Conservation (phyloP, 2,797 vertebrate species). For the Eupleurogrammus muticus region DNA sequence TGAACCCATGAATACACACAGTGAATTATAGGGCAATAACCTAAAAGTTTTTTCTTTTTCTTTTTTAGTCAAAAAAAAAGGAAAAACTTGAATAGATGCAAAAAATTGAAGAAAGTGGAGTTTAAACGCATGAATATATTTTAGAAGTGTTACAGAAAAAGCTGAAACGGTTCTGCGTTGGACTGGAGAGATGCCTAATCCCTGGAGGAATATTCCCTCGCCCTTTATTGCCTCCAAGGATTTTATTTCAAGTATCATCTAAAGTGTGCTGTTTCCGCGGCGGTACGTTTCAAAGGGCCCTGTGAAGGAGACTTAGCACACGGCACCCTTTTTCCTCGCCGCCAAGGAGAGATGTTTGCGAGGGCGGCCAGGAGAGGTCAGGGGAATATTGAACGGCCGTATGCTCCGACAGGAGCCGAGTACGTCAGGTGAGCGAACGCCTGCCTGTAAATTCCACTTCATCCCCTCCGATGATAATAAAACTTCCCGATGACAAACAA, state of each 20-base stretch:
- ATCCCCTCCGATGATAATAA: constrained; percentile 38
- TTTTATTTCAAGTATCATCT: constrained; percentile 64
- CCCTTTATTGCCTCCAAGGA: constrained; percentile 38
- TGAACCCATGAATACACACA: neutral
- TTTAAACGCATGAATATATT: constrained; percentile 32
- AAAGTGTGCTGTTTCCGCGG: constrained; percentile 49
- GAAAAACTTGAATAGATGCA: constrained; percentile 12
- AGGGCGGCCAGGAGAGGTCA: constrained; percentile 60
- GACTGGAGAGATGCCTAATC: constrained; percentile 53
- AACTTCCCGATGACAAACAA: constrained; percentile 59
- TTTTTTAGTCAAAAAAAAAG: constrained; percentile 11
- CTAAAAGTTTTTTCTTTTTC: neutral
- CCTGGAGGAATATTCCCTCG: constrained; percentile 51
- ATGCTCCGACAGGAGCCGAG: constrained; percentile 52
- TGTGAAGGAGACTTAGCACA: constrained; percentile 53
- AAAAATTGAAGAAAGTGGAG: constrained; percentile 13
- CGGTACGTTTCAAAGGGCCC: constrained; percentile 59
- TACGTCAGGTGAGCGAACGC: constrained; percentile 48
- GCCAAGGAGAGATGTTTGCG: constrained; percentile 56
- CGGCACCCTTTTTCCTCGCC: constrained; percentile 36
- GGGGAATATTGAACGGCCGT: constrained; percentile 54
- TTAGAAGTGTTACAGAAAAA: constrained; percentile 33
- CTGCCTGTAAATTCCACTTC: constrained; percentile 49
- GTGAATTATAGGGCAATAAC: constrained; percentile 4
- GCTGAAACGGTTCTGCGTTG: constrained; percentile 40